Conservation (phyloP, 2,113 vertebrate genomes). For the Nanorana parkeri region DNA sequence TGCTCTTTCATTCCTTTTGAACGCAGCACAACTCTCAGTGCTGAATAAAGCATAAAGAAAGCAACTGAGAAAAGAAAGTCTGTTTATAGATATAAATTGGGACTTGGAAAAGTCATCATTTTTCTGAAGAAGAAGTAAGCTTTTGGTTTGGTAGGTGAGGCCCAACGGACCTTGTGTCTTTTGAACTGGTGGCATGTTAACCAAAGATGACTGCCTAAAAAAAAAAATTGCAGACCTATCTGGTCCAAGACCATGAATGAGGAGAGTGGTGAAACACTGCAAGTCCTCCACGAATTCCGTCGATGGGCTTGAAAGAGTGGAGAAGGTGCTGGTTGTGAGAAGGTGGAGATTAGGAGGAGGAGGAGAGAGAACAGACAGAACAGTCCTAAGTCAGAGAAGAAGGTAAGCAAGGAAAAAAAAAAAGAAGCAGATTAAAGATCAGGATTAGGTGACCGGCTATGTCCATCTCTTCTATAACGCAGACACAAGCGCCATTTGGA, state of each 20-base stretch:
- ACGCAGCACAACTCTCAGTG: neutral
- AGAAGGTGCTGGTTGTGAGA: neutral
- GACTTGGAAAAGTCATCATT: no score
- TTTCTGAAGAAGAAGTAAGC: no score
- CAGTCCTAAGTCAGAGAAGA: slow-evolving; percentile 30
- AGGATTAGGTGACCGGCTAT: slow-evolving; percentile 34
- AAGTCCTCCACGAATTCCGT: no score
- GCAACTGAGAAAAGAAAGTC: neutral
- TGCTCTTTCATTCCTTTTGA: neutral
- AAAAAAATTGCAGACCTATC: no score
- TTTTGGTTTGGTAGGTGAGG: no score
- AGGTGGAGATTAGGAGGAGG: slow-evolving; percentile 21
- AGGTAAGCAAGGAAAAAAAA: slow-evolving; percentile 34
- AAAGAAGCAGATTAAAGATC: slow-evolving; percentile 54
- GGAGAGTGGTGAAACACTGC: no score
- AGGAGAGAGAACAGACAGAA: slow-evolving; percentile 18
- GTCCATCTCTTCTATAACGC: neutral
- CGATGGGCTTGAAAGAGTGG: neutral
- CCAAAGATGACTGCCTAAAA: no score
- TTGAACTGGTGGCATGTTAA: no score
- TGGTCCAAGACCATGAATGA: no score
- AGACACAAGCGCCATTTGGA: neutral
- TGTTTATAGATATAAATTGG: no score
- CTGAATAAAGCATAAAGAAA: slow-evolving; percentile 26
- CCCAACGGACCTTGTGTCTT: no score